These are phyloP conservation scores for Emys orbicularis DNA, from an alignment of 2,797 vertebrate genomes.

Conservation along the genomic window DNA sequence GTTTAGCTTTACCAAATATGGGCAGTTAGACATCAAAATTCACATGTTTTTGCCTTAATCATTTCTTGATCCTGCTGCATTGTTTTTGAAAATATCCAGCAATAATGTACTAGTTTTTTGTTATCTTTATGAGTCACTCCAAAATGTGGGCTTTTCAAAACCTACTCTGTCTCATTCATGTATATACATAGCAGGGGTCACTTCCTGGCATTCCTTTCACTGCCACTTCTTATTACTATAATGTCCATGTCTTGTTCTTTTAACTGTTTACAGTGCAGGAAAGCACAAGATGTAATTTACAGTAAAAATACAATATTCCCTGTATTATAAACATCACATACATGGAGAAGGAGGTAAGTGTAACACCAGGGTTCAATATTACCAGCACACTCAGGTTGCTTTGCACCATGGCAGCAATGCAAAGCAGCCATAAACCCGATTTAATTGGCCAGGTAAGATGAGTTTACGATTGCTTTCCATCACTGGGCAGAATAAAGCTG, in stretches of 20 bases:
- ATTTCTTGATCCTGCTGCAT: not conserved
- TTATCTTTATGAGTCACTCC: not conserved
- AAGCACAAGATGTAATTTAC: not conserved
- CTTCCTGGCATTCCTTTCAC: not conserved
- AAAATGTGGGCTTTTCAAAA: not conserved
- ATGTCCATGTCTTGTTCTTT: not conserved
- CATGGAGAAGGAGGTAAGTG: not conserved
- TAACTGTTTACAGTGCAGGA: not conserved
- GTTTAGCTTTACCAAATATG: not conserved
- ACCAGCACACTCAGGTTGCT: not conserved
- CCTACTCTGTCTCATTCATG: not conserved
- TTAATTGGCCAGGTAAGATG: not conserved
- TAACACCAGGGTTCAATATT: not conserved
- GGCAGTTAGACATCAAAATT: not conserved
- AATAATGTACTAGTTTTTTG: not conserved
- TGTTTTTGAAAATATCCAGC: not conserved
- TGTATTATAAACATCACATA: not conserved
- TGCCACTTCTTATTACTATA: not conserved
- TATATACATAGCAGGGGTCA: not conserved
- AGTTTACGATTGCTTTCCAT: not conserved
- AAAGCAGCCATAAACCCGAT: not conserved
- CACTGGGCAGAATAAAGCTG: not conserved
- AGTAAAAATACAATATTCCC: not conserved
- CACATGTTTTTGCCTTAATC: not conserved
- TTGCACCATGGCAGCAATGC: not conserved